These are phyloP conservation scores for Nansenia antarctica DNA, from an alignment of 2,113 vertebrate genomes.

Conservation along the genomic window DNA sequence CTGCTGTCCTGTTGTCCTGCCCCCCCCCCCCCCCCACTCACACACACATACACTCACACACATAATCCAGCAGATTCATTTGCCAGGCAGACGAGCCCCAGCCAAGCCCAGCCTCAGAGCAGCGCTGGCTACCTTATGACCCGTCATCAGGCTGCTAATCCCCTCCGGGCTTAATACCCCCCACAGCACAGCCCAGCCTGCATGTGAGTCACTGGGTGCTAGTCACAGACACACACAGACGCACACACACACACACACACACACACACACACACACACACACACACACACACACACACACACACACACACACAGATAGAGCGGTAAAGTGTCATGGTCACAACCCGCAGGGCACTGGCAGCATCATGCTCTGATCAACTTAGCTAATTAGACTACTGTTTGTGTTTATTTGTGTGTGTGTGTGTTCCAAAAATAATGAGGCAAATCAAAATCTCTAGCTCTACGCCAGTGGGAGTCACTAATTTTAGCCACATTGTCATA, in stretches of 20 bases:
- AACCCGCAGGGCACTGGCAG: background rate
- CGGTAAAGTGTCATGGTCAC: background rate
- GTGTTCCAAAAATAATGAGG: no score
- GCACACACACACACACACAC: constrained; percentile 31
- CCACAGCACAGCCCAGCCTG: constrained; percentile 57
- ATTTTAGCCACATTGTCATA: no score
- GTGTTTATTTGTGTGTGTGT: constrained; percentile 4
- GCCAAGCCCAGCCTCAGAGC: constrained; percentile 48
- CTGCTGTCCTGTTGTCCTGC: constrained; percentile 17
- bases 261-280: constrained; percentile 9
- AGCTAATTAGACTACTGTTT: background rate
- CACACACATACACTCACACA: no score
- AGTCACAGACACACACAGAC: background rate
- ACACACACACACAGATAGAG: background rate
- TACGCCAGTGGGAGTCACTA: no score
- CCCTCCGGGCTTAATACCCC: constrained; percentile 54
- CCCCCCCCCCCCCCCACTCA: background rate
- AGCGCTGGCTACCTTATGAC: background rate
- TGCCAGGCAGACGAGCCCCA: constrained; percentile 34
- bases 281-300: constrained; percentile 38
- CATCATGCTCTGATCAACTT: background rate
- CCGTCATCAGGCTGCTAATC: constrained; percentile 58
- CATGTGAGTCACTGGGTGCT: background rate
- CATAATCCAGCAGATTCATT: constrained; percentile 63
- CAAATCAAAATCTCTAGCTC: no score